Percentiles rank a stretch among this genome's conserved stretches.
Conservation (phyloP, 2,113 vertebrate genomes). For the Calonectris borealis region DNA sequence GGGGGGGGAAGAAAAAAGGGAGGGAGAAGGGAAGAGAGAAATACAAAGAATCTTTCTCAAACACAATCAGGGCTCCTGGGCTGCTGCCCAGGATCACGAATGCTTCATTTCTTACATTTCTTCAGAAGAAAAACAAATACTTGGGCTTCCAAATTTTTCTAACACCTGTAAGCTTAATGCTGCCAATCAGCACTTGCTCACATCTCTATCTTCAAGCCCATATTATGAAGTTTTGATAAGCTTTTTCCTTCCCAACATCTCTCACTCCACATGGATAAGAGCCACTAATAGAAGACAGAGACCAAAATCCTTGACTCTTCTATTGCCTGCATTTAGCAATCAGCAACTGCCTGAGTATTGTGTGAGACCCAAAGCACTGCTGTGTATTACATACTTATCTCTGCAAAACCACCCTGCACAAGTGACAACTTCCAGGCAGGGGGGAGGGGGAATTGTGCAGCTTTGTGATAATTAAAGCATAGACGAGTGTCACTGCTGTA, state of each 20-base stretch:
- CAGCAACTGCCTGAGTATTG: slow-evolving; percentile 29
- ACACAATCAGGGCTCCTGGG: neutral
- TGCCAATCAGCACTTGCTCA: slow-evolving; percentile 20
- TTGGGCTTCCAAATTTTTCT: neutral
- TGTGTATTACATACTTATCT: slow-evolving; percentile 60
- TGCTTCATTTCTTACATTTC: slow-evolving; percentile 10
- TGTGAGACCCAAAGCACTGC: slow-evolving; percentile 35
- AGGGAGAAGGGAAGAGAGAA: neutral
- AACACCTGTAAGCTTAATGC: neutral
- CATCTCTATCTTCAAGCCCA: slow-evolving; percentile 13
- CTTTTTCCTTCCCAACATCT: neutral
- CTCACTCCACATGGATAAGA: slow-evolving; percentile 1
- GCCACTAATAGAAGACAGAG: slow-evolving; percentile 5
- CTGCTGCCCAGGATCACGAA: neutral
- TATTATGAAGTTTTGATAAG: slow-evolving; percentile 41
- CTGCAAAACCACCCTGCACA: slow-evolving; percentile 51
- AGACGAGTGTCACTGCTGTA: slow-evolving; percentile 40
- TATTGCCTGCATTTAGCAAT: slow-evolving; percentile 4
- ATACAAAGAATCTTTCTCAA: neutral
- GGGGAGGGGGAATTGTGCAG: slow-evolving; percentile 1
- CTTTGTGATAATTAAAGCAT: slow-evolving; percentile 51
- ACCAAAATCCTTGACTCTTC: slow-evolving; percentile 34
- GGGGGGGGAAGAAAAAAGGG: too few species aligned
- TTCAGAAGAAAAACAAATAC: slow-evolving; percentile 1
- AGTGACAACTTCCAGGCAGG: slow-evolving; percentile 58